Base-by-base conservation (phyloP, 2,797 vertebrate genomes). In the Staurois parvus region DNA sequence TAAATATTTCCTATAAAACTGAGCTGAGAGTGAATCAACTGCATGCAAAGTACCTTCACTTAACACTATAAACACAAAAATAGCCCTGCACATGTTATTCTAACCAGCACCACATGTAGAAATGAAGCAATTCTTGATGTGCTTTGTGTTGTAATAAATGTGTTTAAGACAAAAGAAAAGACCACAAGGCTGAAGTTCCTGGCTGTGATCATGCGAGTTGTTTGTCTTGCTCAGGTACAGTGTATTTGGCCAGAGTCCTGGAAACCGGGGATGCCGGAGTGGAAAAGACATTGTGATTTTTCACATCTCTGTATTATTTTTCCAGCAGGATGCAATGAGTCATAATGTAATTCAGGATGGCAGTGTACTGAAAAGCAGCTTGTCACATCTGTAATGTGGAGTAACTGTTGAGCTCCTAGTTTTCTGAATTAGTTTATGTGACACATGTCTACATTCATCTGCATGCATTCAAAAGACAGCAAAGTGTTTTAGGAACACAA, bases 321-420 rank as follows among this genome's bases (percentile, higher is more conserved):
- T 85, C 62, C 72, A 76, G 84, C 84, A 69, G 84, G 72, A 66
- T 82, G 37, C 34, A 59, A 73, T 86, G 56, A 86, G 66, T 85
- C 80, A 86, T 78, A 45, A 21, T 19, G 72, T n/a, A 76, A 72
- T 76, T 34, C 48, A 30, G 66, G 67, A 70, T 48, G 42, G 37
- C 6, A 76, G 72, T 59, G 37, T 77, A 76, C 80, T 28, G 19
- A 45, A 82, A 86, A 64, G 34, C 72, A 28, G 62, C 85, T 48
- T 82, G 80, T 66, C 56, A 75, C 56, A 74, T 76, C 48, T 34
- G 62, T 72, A 74, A 74, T 56, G 72, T 24, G n/a, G 17, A 28
- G 21, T 34, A 72, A 72, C 81, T 82, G 85, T 69, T 24, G 70
- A 64, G 66, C 73, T 78, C 28, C 45, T 62, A 66, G 76, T 45